Evolutionary conservation across 2,113 vertebrate species (phyloP).

Genomic region (Gobio gobio): DNA sequence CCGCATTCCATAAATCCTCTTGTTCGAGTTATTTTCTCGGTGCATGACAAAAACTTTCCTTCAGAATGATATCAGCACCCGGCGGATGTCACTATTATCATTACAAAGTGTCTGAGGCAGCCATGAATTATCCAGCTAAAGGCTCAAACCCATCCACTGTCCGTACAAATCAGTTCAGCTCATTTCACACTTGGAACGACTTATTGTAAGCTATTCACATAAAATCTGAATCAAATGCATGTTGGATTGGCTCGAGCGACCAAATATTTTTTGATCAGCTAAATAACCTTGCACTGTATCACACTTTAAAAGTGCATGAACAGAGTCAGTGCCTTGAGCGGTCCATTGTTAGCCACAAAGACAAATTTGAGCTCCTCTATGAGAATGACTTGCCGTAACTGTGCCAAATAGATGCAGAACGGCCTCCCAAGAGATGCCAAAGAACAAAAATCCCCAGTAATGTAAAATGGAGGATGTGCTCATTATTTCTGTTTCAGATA

Average conservation of each 20-base stretch:
- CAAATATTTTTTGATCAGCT: slow-evolving; percentile 30
- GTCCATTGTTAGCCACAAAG: slow-evolving; percentile 17
- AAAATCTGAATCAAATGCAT: slow-evolving; percentile 35
- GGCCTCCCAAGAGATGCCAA: slow-evolving; percentile 11
- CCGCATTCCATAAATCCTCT: slow-evolving; percentile 23
- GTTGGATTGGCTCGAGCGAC: slow-evolving; percentile 14
- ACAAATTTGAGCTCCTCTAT: slow-evolving; percentile 1
- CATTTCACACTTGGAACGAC: slow-evolving; percentile 37
- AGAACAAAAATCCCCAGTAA: slow-evolving; percentile 45
- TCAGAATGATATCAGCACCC: slow-evolving; percentile 36
- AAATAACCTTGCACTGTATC: slow-evolving; percentile 28
- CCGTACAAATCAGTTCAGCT: slow-evolving; percentile 39
- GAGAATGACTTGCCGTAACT: slow-evolving; percentile 22
- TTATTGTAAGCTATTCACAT: slow-evolving; percentile 39
- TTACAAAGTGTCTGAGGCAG: slow-evolving; percentile 41
- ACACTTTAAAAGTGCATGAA: background rate
- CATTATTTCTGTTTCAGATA: slow-evolving; percentile 51
- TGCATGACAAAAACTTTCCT: slow-evolving; percentile 44
- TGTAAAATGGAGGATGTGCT: slow-evolving; percentile 40
- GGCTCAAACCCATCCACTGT: slow-evolving; percentile 39
- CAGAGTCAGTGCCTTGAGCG: slow-evolving; percentile 1
- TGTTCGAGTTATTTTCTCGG: background rate
- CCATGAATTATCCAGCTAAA: slow-evolving; percentile 38
- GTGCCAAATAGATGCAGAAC: slow-evolving; percentile 32
- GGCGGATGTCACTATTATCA: slow-evolving; percentile 36